Conservation (phyloP, 1,140 invertebrate genomes). For the Drosophila littoralis region DNA sequence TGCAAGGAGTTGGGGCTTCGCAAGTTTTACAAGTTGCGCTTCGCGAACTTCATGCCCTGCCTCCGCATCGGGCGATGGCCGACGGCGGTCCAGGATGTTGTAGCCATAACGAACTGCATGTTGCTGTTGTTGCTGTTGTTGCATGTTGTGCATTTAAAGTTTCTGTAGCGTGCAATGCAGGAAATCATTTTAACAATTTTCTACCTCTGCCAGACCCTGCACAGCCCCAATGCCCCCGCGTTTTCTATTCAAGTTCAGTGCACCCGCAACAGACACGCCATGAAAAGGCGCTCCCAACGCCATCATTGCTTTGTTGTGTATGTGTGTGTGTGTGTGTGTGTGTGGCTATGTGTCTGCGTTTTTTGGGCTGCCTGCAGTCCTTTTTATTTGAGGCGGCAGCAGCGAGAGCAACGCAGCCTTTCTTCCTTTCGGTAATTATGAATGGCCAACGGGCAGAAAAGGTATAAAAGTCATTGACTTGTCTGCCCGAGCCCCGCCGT, state of each 20-base stretch:
- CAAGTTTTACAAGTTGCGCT: constrained; percentile 46
- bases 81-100: constrained; percentile 35
- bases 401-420: constrained; percentile 34
- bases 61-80: not conserved
- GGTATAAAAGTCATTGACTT: constrained; percentile 73
- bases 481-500: not conserved
- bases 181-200: constrained; percentile 82
- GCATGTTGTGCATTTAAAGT: constrained; percentile 78
- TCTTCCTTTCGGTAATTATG: constrained; percentile 72
- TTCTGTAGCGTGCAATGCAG: constrained; percentile 78
- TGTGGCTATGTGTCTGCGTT: constrained; percentile 5
- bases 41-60: constrained; percentile 26
- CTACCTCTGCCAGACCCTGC: constrained; percentile 26
- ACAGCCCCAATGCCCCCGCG: constrained; percentile 9
- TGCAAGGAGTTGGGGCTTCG: constrained; percentile 41
- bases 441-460: constrained; percentile 73
- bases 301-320: constrained; percentile 68
- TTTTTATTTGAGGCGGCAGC: constrained; percentile 48
- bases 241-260: constrained; percentile 71
- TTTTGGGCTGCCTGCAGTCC: constrained; percentile 39
- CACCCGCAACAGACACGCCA: constrained; percentile 65
- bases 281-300: constrained; percentile 63
- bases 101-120: constrained; percentile 45
- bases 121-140: constrained; percentile 53
- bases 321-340: constrained; percentile 36